Evolutionary conservation across 1,140 invertebrate genomes (phyloP), one percentile per base, ranked within the genome.

Genomic region (Platyscapa corneri): DNA sequence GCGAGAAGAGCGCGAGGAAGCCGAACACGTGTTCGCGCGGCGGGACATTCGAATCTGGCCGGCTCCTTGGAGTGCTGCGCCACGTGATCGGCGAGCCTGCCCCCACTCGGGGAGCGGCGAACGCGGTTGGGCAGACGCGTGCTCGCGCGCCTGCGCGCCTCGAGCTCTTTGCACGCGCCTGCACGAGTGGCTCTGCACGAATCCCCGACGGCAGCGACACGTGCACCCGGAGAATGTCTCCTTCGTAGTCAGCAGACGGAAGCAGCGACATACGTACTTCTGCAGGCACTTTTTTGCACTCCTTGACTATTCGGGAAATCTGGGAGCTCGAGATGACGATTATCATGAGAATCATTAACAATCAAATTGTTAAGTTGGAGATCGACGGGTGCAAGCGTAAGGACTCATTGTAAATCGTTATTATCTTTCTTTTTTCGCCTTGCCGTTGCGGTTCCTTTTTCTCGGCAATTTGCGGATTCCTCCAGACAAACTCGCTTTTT

Each of bases 331-430:
- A 56, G 14, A 87, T 87, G 86, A 82, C 76, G 5, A 87, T 87
- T 18, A 67, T 79, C 76, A 87, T 87, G 86, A 85, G 34, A 60
- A 87, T 87, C 32, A 79, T 46, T 34, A 74, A 75, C 30, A 87
- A 86, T 49, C 60, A 74, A 30, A 53, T 87, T 49, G 84, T 87
- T 34, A 39, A 84, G n/a, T 37, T 87, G 7, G 18, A 83, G 56
- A 81, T 87, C 67, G 84, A 81, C 77, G 81, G 56, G 60, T 42
- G 20, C 39, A 46, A 74, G 49, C 23, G 78, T 80, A 49, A 80
- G 78, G 37, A 67, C 32, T 49, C 32, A n/a, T 67, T 65, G 46
- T 78, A 23, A n/a, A 32, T 76, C 16, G 10, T 27, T 60, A 14
- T 60, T 10, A 3, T 7, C 2, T 27, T 27, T 23, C 23, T 14